Conservation (phyloP, 2,888 invertebrate species). For the Ceriagrion tenellum region DNA sequence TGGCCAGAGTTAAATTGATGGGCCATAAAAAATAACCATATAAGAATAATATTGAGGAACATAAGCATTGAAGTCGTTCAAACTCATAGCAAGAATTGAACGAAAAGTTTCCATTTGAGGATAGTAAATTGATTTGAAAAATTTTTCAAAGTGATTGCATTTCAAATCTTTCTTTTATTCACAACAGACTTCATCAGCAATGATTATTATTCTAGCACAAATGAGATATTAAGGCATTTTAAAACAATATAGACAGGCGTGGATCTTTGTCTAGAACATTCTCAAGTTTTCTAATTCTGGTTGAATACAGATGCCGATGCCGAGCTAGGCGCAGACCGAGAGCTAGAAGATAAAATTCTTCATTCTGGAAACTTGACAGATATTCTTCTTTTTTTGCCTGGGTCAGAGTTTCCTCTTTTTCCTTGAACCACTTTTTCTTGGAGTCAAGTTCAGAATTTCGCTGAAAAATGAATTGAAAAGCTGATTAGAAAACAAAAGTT, state of each 20-base stretch:
- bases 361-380: conserved; percentile 79
- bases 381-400: conserved; percentile 82
- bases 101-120: no score
- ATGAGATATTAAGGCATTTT: no score
- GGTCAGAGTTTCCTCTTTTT: conserved; percentile 81
- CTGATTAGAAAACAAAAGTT: conserved; percentile 7
- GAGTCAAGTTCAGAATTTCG: conserved; percentile 79
- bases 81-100: no score
- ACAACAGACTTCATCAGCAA: no score
- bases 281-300: conserved; percentile 19
- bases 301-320: conserved; percentile 78
- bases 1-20: no score
- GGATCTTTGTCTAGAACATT: background rate
- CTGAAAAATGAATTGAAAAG: conserved; percentile 75
- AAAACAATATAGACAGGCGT: background rate
- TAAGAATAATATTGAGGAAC: no score
- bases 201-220: no score
- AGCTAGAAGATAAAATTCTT: conserved; percentile 79
- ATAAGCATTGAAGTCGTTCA: no score
- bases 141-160: no score
- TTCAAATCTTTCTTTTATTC: no score
- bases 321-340: conserved; percentile 83
- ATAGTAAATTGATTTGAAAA: no score
- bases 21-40: no score
- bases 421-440: conserved; percentile 81